Evolutionary conservation across 2,888 invertebrate species (phyloP).

Genomic region (Cancer borealis): DNA sequence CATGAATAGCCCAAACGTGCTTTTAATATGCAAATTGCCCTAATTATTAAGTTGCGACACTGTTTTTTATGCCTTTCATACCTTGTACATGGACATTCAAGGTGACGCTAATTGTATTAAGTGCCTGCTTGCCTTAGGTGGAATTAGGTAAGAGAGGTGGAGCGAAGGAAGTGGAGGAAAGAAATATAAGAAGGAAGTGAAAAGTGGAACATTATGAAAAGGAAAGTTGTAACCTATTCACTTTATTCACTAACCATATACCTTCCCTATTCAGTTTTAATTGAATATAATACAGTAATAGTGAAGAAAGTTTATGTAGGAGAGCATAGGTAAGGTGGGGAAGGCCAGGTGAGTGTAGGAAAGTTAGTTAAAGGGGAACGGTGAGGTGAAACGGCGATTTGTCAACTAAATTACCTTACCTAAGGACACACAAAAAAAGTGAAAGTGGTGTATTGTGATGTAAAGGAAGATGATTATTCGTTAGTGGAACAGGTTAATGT

Average conservation of each 20-base stretch:
- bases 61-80: neutral
- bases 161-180: too few species aligned
- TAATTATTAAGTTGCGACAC: constrained; percentile 8
- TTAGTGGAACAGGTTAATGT: constrained; percentile 4
- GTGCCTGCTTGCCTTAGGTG: neutral
- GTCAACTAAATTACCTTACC: constrained; percentile 29
- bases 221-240: neutral
- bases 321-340: neutral
- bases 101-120: neutral
- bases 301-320: neutral
- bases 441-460: constrained; percentile 27
- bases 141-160: too few species aligned
- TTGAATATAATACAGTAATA: neutral
- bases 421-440: neutral
- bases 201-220: neutral
- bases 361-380: neutral
- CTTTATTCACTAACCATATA: neutral
- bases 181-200: neutral
- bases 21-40: neutral
- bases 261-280: neutral
- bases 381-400: neutral
- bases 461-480: neutral
- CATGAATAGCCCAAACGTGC: neutral
- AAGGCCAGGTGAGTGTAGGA: neutral
- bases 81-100: neutral